These are phyloP conservation scores for Danio albolineatus DNA, from an alignment of 2,797 vertebrate species.

Conservation along the genomic window DNA sequence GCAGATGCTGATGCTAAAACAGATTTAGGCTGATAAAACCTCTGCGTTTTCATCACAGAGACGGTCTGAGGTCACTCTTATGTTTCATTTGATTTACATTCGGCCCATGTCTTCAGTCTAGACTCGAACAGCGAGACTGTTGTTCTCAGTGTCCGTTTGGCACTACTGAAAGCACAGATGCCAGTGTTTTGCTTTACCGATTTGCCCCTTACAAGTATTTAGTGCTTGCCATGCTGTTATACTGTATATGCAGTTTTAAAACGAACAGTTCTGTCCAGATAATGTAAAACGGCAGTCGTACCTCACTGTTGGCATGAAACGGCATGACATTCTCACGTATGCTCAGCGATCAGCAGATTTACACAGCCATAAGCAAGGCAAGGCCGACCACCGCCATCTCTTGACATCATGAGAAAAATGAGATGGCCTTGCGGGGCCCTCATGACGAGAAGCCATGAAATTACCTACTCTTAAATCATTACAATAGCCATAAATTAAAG, in stretches of 20 bases:
- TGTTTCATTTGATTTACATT: neutral
- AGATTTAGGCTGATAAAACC: slow-evolving; percentile 3
- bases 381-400: slow-evolving; percentile 27
- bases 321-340: slow-evolving; percentile 42
- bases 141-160: neutral
- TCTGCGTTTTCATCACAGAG: neutral
- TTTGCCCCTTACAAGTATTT: neutral
- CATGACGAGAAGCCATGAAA: slow-evolving; percentile 32
- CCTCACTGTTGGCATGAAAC: slow-evolving; percentile 15
- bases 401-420: slow-evolving; percentile 49
- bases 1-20: neutral
- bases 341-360: slow-evolving; percentile 46
- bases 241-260: neutral
- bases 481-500: slow-evolving; percentile 27
- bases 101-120: slow-evolving; percentile 5
- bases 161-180: neutral
- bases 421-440: slow-evolving; percentile 41
- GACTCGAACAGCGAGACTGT: slow-evolving; percentile 6
- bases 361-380: slow-evolving; percentile 40
- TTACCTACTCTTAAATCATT: slow-evolving; percentile 31
- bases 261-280: slow-evolving; percentile 7
- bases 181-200: neutral
- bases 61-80: neutral
- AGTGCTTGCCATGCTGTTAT: neutral
- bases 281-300: slow-evolving; percentile 11